Percentiles rank a stretch among this genome's conserved stretches.
These are phyloP conservation scores for Rhagium mordax DNA, from an alignment of 2,888 invertebrate genomes.

Conservation along the genomic window DNA sequence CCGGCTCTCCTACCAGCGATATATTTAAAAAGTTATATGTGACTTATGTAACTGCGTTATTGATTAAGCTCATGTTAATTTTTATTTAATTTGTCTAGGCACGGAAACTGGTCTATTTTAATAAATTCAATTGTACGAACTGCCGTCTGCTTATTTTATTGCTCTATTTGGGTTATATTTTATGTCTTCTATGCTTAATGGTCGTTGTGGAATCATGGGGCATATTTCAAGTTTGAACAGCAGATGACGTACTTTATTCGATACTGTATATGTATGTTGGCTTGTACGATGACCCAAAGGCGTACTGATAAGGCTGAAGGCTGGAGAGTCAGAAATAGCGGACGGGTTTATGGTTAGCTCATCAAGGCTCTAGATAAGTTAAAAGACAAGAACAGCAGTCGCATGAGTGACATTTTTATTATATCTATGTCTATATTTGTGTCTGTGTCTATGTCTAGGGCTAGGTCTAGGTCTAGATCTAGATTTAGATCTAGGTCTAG, in stretches of 20 bases:
- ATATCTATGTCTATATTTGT: too few species aligned
- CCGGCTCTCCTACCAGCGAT: conserved; percentile 41
- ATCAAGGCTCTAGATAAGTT: too few species aligned
- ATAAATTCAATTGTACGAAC: conserved; percentile 17
- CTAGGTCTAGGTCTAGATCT: too few species aligned
- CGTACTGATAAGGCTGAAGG: not conserved
- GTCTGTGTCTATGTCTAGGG: too few species aligned
- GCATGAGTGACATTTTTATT: too few species aligned
- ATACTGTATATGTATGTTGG: not conserved
- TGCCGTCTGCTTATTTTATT: not conserved
- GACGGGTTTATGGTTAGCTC: too few species aligned
- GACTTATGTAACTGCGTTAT: conserved; percentile 63
- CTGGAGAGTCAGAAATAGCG: too few species aligned
- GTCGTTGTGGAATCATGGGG: not conserved
- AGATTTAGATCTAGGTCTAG: too few species aligned
- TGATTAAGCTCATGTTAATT: conserved; percentile 57
- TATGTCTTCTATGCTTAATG: conserved; percentile 3
- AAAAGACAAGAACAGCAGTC: too few species aligned
- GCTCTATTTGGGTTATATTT: conserved; percentile 18
- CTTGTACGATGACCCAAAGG: not conserved
- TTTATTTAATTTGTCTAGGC: conserved; percentile 43
- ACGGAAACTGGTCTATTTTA: conserved; percentile 25
- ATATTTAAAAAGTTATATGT: conserved; percentile 65
- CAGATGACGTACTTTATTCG: not conserved
- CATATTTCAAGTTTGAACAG: conserved; percentile 13